Base-by-base conservation (phyloP, 2,113 vertebrate genomes). In the Acinonyx jubatus region DNA sequence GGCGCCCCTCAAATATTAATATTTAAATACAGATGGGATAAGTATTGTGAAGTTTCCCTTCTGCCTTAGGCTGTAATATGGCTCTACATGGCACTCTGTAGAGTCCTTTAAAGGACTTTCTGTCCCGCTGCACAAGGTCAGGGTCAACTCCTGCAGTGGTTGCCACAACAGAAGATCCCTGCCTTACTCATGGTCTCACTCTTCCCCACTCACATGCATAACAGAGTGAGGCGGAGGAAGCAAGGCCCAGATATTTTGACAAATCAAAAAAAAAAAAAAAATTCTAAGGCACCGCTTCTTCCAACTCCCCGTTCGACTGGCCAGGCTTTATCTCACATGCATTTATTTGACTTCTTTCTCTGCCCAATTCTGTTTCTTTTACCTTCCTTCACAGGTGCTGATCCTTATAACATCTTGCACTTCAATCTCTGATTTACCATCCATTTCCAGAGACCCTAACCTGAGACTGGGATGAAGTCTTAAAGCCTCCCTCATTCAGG, bases 331-430 rank as follows among this genome's bases (percentile, higher is more conserved):
- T 29, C 27, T 91, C 21, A 3, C 25, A 45, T 36, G 27, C 27
- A 45, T 69, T 27, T 89, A 78, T 66, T 68, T 12, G 6, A 65
- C 3, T n/a, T 71, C 79, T 65, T 85, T 55, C 41, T 80, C 73
- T 41, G 61, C 36, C 38, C 5, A 19, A 1, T 41, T 50, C n/a
- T 79, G 52, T 10, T 73, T 83, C 41, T 15, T 41, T 36, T 23
- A 15, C 52, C 29, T 94, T 87, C 45, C 63, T 93, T 92, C 80
- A 83, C 73, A 92, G 29, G 11, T 65, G 31, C 36, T 86, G 19
- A 90, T 92, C 52, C 80, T 96, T 96, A 87, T 76, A 79, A 82
- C 5, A 90, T 78, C 36, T 61, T 68, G 45, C 12, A 73, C 50
- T 8, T 71, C 21, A 33, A 76, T 52, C 27, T 96, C 68, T 82